Base-by-base conservation (phyloP, 2,113 vertebrate species). In the Guaruba guarouba region DNA sequence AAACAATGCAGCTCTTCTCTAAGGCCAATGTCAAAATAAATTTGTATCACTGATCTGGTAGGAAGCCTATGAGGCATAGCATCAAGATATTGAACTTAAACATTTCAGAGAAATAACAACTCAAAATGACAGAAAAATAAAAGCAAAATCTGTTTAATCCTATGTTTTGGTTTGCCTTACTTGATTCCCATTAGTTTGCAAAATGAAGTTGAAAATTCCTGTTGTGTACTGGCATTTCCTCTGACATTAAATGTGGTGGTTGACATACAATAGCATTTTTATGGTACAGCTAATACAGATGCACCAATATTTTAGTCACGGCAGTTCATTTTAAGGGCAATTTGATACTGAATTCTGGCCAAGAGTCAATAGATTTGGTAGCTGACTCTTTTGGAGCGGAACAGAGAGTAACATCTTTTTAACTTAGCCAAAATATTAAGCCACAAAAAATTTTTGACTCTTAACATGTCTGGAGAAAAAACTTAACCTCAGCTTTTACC, bases 11-110 rank as follows among this genome's bases (percentile, higher is more conserved):
- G 85, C n/a, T 95, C 90, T 93, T 86, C 97, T 97, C 95, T 94
- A 14, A 9, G 92, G 97, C 93, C 95, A 97, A 92, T 97, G 96
- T 97, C 98, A 98, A 69, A 96, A 85, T 76, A 88, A 71, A 97
- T 98, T 79, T 97, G 17, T 66, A 89, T 97, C 95, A 95, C 80
- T 88, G 82, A 95, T 89, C 77, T 95, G 75, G 67, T 62, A 92
- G 91, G 54, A 86, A 92, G 64, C 75, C 93, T 73, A 43, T 91
- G 94, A 84, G 68, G 78, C 79, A 91, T 63, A 84, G 86, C 43
- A 52, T 82, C 75, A 82, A 74, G 62, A 87, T 51, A 75, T 13
- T 73, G 76, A 96, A 79, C 23, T 55, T 81, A 63, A 62, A 82
- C 3, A 79, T 63, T 91, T 80, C 83, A 86, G 48, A 94, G 81